A percentile compares a stretch with the other conserved stretches of the same genome.
These are phyloP conservation scores for Pentalonia nigronervosa DNA, from an alignment of 1,140 invertebrate species.

Conservation along the genomic window DNA sequence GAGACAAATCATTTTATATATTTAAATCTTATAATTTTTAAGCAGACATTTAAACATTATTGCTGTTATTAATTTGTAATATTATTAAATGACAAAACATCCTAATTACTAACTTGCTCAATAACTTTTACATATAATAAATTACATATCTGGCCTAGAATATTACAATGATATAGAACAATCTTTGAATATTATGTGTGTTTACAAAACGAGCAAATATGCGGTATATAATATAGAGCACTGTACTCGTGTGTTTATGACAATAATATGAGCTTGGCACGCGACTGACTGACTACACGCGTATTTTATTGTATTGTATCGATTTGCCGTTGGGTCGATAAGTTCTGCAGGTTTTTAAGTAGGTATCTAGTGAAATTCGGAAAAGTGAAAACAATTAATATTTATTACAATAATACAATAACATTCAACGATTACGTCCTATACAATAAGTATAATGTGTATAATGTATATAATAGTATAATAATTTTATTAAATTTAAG, in stretches of 20 bases:
- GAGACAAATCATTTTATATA: too few relatives aligned
- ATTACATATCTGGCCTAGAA: background rate
- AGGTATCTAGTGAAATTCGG: background rate
- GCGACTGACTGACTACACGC: background rate
- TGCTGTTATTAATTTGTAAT: too few relatives aligned
- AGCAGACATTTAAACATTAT: too few relatives aligned
- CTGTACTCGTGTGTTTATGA: background rate
- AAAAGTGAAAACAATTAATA: background rate
- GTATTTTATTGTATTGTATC: background rate
- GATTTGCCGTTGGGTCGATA: background rate
- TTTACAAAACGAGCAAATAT: background rate
- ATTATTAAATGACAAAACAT: too few relatives aligned
- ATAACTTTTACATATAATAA: background rate
- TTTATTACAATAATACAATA: background rate
- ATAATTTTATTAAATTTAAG: background rate
- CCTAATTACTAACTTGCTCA: too few relatives aligned
- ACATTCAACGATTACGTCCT: background rate
- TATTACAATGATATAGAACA: background rate
- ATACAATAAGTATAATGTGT: background rate
- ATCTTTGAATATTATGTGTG: background rate
- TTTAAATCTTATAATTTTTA: too few relatives aligned
- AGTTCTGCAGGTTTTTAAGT: background rate
- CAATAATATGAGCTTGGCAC: background rate
- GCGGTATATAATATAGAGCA: background rate
- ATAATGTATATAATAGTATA: too few relatives aligned